phyloP scores from a whole-genome alignment of 2,797 vertebrate species.

The Australoheros facetus region DNA sequence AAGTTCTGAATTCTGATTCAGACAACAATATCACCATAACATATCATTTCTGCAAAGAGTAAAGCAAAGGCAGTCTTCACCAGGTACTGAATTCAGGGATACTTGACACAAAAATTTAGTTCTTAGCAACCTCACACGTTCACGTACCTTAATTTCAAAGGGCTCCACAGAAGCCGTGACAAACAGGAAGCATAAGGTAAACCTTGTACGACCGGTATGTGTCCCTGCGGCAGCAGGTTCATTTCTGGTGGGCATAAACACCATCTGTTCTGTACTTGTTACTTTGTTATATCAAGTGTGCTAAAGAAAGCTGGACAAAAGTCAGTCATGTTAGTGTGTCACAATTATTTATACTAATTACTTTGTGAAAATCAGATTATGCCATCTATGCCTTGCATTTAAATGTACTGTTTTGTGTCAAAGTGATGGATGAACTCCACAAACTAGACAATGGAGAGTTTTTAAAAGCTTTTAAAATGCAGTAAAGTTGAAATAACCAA shows the following conservation, averaged over 20 bases:
- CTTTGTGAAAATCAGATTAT: slow-evolving; percentile 1
- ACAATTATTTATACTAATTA: background rate
- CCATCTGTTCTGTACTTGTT: background rate
- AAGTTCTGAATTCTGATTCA: background rate
- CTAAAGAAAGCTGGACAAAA: background rate
- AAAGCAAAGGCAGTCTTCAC: background rate
- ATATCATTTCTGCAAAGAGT: background rate
- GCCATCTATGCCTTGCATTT: background rate
- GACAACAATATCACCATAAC: background rate
- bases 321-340: background rate
- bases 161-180: background rate
- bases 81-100: background rate
- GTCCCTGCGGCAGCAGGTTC: background rate
- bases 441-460: background rate
- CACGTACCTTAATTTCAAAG: background rate
- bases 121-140: background rate
- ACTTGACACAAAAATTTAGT: background rate
- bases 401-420: slow-evolving; percentile 1
- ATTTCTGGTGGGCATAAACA: background rate
- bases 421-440: slow-evolving; percentile 9
- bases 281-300: background rate
- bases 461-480: background rate
- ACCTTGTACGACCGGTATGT: background rate
- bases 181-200: background rate
- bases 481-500: background rate